Conservation (phyloP, 2,113 vertebrate genomes). For the Nesoenas mayeri region DNA sequence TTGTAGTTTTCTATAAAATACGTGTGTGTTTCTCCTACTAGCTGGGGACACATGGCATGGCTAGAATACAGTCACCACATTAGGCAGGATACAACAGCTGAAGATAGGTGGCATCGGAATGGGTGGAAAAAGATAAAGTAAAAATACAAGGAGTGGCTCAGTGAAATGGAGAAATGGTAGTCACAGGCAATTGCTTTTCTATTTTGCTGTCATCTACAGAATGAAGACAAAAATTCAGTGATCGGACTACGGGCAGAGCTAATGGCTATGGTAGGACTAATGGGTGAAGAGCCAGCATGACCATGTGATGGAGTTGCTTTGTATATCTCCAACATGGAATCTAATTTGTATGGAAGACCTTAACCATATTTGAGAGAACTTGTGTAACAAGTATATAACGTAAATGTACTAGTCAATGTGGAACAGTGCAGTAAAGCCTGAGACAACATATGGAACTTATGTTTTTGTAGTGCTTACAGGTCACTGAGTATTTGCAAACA, state of each 20-base stretch:
- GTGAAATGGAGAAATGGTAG: background rate
- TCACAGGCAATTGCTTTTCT: background rate
- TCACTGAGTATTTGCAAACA: background rate
- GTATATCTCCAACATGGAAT: background rate
- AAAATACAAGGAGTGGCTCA: background rate
- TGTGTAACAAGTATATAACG: background rate
- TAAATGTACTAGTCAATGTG: background rate
- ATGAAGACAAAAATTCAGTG: background rate
- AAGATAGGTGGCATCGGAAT: background rate
- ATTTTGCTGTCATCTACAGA: background rate
- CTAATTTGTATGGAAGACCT: background rate
- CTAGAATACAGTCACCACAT: background rate
- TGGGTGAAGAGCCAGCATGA: background rate
- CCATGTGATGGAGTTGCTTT: background rate
- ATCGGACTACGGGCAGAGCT: background rate
- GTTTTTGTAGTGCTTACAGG: background rate
- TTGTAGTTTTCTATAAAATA: background rate
- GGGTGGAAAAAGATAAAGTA: background rate
- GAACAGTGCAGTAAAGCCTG: background rate
- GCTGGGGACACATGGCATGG: fast-evolving
- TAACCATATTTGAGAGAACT: background rate
- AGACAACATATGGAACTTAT: background rate
- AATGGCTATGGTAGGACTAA: background rate
- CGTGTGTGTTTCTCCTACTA: background rate
- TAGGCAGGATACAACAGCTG: background rate